phyloP scores from a whole-genome alignment of 2,797 vertebrate genomes.

The Heteromormyrus szaboi region DNA sequence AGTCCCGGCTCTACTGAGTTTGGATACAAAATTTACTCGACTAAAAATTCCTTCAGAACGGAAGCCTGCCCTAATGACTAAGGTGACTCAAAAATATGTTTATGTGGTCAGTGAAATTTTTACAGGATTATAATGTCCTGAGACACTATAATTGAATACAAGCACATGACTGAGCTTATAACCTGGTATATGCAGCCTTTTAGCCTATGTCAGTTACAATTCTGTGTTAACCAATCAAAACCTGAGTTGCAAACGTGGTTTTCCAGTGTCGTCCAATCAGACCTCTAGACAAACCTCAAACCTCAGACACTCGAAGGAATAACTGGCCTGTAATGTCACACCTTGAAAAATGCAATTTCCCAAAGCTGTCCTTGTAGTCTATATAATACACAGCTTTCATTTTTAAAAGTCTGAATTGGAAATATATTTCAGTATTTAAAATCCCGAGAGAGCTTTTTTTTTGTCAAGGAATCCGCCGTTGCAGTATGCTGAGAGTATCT shows the following conservation, averaged over 20 bases:
- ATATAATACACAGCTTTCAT: background rate
- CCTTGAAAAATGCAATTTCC: background rate
- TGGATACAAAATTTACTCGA: background rate
- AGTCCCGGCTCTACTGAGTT: background rate
- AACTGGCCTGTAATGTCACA: background rate
- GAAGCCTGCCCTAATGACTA: background rate
- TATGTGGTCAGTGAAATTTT: slow-evolving; percentile 1
- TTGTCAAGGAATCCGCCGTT: background rate
- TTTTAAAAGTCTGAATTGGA: background rate
- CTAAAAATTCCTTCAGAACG: background rate
- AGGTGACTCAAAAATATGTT: background rate
- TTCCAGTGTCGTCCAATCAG: background rate
- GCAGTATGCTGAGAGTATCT: background rate
- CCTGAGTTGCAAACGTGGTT: background rate
- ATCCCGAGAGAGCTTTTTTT: background rate
- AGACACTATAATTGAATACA: background rate
- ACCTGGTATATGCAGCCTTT: background rate
- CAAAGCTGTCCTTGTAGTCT: background rate
- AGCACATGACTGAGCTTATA: background rate
- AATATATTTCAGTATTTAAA: background rate
- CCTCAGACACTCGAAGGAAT: background rate
- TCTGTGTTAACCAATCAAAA: background rate
- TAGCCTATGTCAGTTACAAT: background rate
- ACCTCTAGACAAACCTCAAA: background rate
- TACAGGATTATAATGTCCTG: background rate